Evolutionary conservation across 2,797 vertebrate genomes (phyloP), one percentile per base, ranked within the genome.

Genomic region (Linurgus olivaceus): DNA sequence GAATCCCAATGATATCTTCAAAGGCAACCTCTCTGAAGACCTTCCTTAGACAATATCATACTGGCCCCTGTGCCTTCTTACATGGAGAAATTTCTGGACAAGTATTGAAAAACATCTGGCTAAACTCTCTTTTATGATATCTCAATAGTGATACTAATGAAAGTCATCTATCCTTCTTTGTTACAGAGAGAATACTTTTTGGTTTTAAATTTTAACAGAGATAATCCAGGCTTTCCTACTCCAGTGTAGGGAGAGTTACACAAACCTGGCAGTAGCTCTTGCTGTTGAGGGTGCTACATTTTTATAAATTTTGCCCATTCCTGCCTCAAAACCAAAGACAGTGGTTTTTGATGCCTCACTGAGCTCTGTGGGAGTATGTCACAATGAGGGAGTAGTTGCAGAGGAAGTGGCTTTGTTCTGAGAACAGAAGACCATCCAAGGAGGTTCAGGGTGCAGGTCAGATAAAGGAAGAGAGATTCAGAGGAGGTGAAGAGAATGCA

Each of bases 231-330:
- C 8, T 87, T 92, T 82, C 61, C 9, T 84, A 17, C 40, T 42
- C 20, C 0, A 0, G 0, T 29, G 3, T 2, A 51, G 23, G 3
- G 17, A 6, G 11, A 67, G 5, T 59, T 78, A 20, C 20, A 26
- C 38, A 93, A 71, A 75, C 26, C 50, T 59, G 37, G 23, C 7
- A n/a, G 44, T 44, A 67, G 23, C 11, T 75, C 13, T 81, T 90
- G 33, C 17, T 48, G 14, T 48, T 75, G 55, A 84, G 18, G 31
- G 5, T 51, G 38, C 8, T 48, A 72, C 84, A 47, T 45, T 66
- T 54, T 54, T 55, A 31, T n/a, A 9, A 47, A 7, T 16, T 48
- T 38, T 76, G 13, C 17, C 37, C 17, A 23, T 75, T 81, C n/a
- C 42, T 59, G 26, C 21, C 45, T 71, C 33, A 54, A 62, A 88